A percentile compares a stretch with the other conserved stretches of the same genome.
Evolutionary conservation across 2,113 vertebrate species (phyloP).

Genomic region (Nanorana parkeri): DNA sequence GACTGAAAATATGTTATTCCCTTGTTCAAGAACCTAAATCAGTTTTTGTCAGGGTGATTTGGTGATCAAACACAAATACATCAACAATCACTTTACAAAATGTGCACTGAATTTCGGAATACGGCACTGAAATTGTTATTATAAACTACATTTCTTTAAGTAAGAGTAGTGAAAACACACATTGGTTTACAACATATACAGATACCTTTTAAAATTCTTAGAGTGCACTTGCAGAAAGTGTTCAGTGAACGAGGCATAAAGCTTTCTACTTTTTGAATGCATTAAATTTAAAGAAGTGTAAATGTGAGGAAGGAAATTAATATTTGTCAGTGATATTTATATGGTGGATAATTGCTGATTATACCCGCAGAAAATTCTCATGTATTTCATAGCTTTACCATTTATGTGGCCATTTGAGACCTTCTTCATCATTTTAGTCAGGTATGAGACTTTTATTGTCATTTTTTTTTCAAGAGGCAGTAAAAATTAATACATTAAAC

Average conservation of each 20-base stretch:
- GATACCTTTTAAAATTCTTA: neutral
- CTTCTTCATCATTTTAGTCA: neutral
- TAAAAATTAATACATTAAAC: too few relatives aligned
- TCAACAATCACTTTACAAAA: conserved; percentile 27
- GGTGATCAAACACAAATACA: neutral
- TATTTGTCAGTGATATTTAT: neutral
- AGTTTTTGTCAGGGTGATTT: neutral
- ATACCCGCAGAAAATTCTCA: neutral
- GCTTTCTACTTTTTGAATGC: neutral
- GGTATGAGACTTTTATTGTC: too few relatives aligned
- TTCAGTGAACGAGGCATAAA: neutral
- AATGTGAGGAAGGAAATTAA: conserved; percentile 15
- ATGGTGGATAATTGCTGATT: neutral
- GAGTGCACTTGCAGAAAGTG: neutral
- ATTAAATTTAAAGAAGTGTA: neutral
- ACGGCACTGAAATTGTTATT: neutral
- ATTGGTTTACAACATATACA: neutral
- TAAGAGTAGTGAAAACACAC: neutral
- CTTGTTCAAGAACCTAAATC: neutral
- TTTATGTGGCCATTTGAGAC: neutral
- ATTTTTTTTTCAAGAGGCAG: too few relatives aligned
- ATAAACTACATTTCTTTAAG: conserved; percentile 3
- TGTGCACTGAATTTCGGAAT: conserved; percentile 8
- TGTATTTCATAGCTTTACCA: neutral
- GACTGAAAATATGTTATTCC: conserved; percentile 11